Evolutionary conservation across 2,888 invertebrate genomes (phyloP), one percentile per base, ranked within the genome.

Genomic region (Caenorhabditis sp.): DNA sequence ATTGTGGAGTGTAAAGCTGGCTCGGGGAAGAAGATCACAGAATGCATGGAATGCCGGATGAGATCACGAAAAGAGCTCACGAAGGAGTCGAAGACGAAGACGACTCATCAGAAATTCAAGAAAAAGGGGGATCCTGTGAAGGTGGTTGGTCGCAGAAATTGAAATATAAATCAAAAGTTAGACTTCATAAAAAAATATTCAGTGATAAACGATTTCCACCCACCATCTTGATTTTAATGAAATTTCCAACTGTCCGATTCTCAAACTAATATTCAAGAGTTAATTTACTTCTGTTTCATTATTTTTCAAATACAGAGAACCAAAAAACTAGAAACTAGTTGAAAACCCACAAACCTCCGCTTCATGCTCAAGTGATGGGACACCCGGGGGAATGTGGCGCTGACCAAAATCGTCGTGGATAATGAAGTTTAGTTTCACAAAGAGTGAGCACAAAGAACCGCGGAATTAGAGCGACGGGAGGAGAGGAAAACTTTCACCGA

Each of bases 11-110:
- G 69, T 70, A 64, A 70, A 79, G 64, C 79, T 70, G 35, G 70
- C 70, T 63, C 35, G 63, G 44, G 47, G 58, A 70, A 64, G 70
- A 70, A 68, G 70, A 70, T 79, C 79, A 79, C 70, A 70, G 79
- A 79, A 79, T 79, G 79, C 70, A 79, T 79, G 64, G 79, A 79
- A 79, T 79, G 79, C 64, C 35, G 44, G 64, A 79, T 79, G 79
- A 79, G 64, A 64, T 79, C 69, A 47, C 64, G 70, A 64, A 79
- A 56, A 41, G 54, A 35, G 56, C 54, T 38, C 24, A 38, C 24
- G 41, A 7, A 54, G 44, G 44, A 47, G 47, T 47, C 47, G 47
- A 47, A n/a, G 19, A 47, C 47, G 19, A 47, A 44, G 24, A 22
- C 31, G 54, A 38, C 26, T 47, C 26, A 66, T 79, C 79, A 64